These are phyloP conservation scores for Euplagia quadripunctaria DNA, from an alignment of 2,888 invertebrate species.

Conservation along the genomic window DNA sequence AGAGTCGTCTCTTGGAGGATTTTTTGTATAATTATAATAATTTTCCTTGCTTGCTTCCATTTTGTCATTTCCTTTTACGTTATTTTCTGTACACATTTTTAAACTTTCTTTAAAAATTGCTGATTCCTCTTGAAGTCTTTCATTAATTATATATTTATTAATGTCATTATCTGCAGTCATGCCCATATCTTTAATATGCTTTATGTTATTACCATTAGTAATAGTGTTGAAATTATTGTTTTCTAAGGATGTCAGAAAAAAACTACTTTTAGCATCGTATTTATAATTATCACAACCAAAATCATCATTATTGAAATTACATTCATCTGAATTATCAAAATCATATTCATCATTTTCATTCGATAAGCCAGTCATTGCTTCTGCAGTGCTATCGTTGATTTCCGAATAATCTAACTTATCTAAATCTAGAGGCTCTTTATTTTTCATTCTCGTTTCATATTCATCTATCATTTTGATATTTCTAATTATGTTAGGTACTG, in stretches of 20 bases:
- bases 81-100: not conserved
- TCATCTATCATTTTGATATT: constrained; percentile 42
- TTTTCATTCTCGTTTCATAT: constrained; percentile 47
- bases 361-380: not conserved
- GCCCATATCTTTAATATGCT: not conserved
- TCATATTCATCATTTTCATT: not conserved
- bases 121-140: not conserved
- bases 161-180: no score
- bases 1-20: constrained; percentile 18
- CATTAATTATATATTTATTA: not conserved
- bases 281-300: not conserved
- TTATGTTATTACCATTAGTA: not conserved
- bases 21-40: constrained; percentile 13
- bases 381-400: not conserved
- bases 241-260: not conserved
- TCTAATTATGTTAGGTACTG: constrained; percentile 48
- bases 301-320: not conserved
- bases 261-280: not conserved
- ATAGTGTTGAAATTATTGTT: not conserved
- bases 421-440: constrained; percentile 28
- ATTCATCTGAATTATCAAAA: not conserved
- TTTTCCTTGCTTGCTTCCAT: not conserved
- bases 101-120: not conserved
- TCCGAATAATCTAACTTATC: constrained; percentile 33
- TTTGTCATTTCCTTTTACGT: not conserved